These are phyloP conservation scores for Gasterosteus aculeatus DNA, from an alignment of 2,113 vertebrate species.

Conservation along the genomic window DNA sequence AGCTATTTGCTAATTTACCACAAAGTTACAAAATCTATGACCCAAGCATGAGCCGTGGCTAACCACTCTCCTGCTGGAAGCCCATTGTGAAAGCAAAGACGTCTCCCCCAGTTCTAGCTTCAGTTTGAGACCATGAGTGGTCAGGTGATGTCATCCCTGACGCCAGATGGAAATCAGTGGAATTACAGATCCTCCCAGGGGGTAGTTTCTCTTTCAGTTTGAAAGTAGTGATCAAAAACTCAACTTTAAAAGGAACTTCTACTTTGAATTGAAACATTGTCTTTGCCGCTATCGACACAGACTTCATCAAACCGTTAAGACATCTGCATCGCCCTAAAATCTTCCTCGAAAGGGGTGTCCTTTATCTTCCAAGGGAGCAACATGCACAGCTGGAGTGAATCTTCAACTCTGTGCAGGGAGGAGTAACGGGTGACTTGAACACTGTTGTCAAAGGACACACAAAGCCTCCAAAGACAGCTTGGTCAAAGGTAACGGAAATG, in stretches of 20 bases:
- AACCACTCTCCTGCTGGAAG: slow-evolving; percentile 15
- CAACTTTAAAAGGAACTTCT: not conserved
- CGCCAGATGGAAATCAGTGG: slow-evolving; percentile 31
- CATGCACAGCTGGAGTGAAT: slow-evolving; percentile 34
- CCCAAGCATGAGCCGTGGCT: not conserved
- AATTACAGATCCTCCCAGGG: not conserved
- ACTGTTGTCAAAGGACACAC: slow-evolving; percentile 5
- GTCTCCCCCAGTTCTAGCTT: slow-evolving; percentile 3
- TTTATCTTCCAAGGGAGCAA: slow-evolving; percentile 1
- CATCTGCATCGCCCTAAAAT: not conserved
- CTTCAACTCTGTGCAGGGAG: slow-evolving; percentile 17
- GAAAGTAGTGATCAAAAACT: not conserved
- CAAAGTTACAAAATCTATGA: slow-evolving; percentile 12
- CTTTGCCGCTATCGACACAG: not conserved
- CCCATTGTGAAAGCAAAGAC: slow-evolving; percentile 17
- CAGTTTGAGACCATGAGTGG: slow-evolving; percentile 9
- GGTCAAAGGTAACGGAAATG: slow-evolving; percentile 21
- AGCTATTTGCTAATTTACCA: slow-evolving; percentile 14
- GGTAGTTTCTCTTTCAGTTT: slow-evolving; percentile 40
- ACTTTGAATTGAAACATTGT: not conserved
- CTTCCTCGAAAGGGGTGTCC: slow-evolving; percentile 26
- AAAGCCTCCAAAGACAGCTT: slow-evolving; percentile 2
- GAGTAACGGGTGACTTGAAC: slow-evolving; percentile 34
- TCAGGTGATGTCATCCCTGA: slow-evolving; percentile 19
- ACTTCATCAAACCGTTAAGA: not conserved